Base-by-base conservation (phyloP, 2,797 vertebrate genomes). In the Eulemur rubriventer region DNA sequence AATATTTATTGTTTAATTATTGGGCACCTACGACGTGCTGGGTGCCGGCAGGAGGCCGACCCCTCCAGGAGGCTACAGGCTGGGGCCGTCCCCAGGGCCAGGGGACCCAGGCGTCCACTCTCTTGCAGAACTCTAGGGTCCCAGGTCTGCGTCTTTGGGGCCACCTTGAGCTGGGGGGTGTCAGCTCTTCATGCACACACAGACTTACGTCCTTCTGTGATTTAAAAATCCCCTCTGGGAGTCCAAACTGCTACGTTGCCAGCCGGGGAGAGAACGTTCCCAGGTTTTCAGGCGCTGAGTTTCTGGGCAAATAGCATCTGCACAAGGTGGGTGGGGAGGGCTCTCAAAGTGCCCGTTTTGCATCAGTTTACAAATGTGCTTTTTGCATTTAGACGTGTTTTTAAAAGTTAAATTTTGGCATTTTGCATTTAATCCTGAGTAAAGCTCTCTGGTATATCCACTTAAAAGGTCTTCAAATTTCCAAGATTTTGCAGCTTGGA, bases 131-230 rank as follows among this genome's bases (percentile, higher is more conserved):
- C 43, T 24, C 24, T 0, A 16, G 38, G 50, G 50, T 2, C 80
- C 26, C 30, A 6, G 3, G 55, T 35, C 30, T 22, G 6, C 55
- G 22, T 38, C 41, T 79, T 8, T 7, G 78, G 24, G 89, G 65
- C 91, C 86, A 93, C 95, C 95, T 95, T 92, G 43, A 95, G 81
- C 96, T 95, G 81, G 73, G 78, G 93, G 94, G 81, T 72, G 75
- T 97, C 65, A 38, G 89, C 79, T 96, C 97, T 96, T 97, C 63
- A 70, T 65, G 89, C 95, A 95, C 98, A 95, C 95, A 78, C 94
- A 91, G 95, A 96, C 87, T 97, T 88, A 96, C 98, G 96, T 96
- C 90, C 94, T 96, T 97, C 96, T 85, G 97, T 20, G 1, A 97
- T 97, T 75, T 95, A 93, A 90, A 97, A 96, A 96, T 95, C 97